Evolutionary conservation across 1,140 invertebrate species (phyloP).

Genomic region (Papilio polytes): DNA sequence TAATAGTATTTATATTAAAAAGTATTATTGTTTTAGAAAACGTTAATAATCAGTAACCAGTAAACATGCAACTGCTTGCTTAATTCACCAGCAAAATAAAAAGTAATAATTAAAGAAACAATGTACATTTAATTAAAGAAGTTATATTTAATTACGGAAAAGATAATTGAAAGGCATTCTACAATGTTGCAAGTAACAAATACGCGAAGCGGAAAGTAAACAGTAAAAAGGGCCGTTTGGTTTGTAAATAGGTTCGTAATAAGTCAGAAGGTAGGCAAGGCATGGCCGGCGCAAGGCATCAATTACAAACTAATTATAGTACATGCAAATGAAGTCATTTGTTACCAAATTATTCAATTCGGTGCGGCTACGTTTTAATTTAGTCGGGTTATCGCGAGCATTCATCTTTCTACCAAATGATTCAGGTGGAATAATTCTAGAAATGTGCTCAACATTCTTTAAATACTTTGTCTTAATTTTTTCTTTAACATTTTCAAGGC

Average conservation of each 20-base stretch:
- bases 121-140: conserved; percentile 12
- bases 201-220: conserved; percentile 48
- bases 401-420: conserved; percentile 58
- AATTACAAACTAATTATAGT: conserved; percentile 70
- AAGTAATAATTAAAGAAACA: not conserved
- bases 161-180: conserved; percentile 24
- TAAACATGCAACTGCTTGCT: not conserved
- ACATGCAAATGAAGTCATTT: conserved; percentile 71
- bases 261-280: conserved; percentile 42
- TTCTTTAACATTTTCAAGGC: not conserved
- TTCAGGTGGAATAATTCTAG: conserved; percentile 45
- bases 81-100: not conserved
- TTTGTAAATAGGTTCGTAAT: conserved; percentile 42
- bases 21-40: not conserved
- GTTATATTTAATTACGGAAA: conserved; percentile 11
- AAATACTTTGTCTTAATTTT: not conserved
- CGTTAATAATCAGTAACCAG: not conserved
- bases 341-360: conserved; percentile 71
- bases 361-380: conserved; percentile 62
- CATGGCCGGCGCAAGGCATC: conserved; percentile 46
- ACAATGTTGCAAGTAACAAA: conserved; percentile 33
- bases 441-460: not conserved
- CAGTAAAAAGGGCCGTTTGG: conserved; percentile 44
- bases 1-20: not conserved
- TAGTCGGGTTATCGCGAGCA: conserved; percentile 60